Evolutionary conservation across 2,888 invertebrate species (phyloP), one percentile per base, ranked within the genome.

Genomic region (Priocnemis perturbator): DNA sequence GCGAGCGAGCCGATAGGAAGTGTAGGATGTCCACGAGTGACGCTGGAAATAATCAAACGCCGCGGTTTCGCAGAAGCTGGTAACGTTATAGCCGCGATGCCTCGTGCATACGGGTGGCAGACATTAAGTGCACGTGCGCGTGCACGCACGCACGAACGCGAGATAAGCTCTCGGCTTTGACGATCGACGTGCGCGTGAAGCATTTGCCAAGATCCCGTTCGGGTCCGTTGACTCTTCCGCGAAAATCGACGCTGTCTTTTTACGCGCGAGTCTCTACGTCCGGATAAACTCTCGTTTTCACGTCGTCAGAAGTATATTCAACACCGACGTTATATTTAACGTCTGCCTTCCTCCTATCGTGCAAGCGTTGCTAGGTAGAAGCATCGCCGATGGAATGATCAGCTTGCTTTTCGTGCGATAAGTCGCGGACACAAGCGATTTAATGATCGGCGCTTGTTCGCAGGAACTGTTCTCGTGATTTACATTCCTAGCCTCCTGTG

Each of bases 201-300:
- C 62, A 50, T 70, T 67, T 50, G 52, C 72, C 59, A 45, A 71
- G 64, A 71, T 77, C 64, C 53, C 59, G 50, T 59, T 66, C 45
- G 50, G 44, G 74, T 76, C 64, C 77, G 20, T 77, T 74, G 70
- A 66, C 78, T 67, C 53, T 71, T 67, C 69, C 55, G 57, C 56
- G 79, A 73, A 74, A 72, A 72, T 76, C 58, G 7, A 21, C n/a
- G 37, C 37, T 21, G 44, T 48, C 58, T 69, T 50, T 62, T 55
- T 60, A 68, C 57, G 64, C 55, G 17, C 30, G 14, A n/a, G n/a
- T n/a, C n/a, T n/a, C n/a, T n/a, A n/a, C n/a, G n/a, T n/a, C 37
- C 50, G 60, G 19, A 3, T 47, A 47, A 47, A 47, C 3, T 17
- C 17, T 47, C 47, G 4, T 11, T 47, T 26, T 26, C 26, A 7